phyloP scores from a whole-genome alignment of 2,113 vertebrate genomes.

The Micronisus gabar region DNA sequence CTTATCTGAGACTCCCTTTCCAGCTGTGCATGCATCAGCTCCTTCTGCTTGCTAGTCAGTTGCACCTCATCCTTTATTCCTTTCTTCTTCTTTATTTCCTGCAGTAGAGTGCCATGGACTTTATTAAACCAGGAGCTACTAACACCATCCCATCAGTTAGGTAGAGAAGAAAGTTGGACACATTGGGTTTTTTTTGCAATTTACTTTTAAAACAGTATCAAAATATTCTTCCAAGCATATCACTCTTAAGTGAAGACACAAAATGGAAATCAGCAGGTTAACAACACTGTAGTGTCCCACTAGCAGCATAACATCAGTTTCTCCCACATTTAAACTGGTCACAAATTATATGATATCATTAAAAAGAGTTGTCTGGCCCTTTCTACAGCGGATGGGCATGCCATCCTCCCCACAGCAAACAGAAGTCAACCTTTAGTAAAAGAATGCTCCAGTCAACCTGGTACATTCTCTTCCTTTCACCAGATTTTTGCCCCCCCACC shows the following conservation, averaged over 20 bases:
- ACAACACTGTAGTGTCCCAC: not conserved
- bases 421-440: not conserved
- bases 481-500: not conserved
- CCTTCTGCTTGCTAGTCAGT: slow-evolving; percentile 93
- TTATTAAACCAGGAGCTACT: not conserved
- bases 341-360: not conserved
- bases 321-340: not conserved
- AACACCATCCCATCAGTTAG: not conserved
- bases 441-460: not conserved
- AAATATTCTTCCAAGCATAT: not conserved
- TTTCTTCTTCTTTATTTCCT: slow-evolving; percentile 98
- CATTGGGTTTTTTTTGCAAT: rapidly evolving
- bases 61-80: slow-evolving; percentile 96
- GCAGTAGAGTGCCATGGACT: not conserved
- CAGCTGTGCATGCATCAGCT: slow-evolving; percentile 89
- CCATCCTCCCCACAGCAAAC: not conserved
- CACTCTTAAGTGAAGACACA: not conserved
- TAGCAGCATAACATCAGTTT: not conserved
- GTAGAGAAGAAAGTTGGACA: not conserved
- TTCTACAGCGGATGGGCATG: not conserved
- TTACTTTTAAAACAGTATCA: not conserved
- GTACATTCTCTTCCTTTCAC: not conserved
- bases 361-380: not conserved
- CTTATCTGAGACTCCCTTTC: slow-evolving; percentile 88
- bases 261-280: not conserved